phyloP scores from a whole-genome alignment of 2,888 invertebrate species.

The Leptopilina drosophilae region DNA sequence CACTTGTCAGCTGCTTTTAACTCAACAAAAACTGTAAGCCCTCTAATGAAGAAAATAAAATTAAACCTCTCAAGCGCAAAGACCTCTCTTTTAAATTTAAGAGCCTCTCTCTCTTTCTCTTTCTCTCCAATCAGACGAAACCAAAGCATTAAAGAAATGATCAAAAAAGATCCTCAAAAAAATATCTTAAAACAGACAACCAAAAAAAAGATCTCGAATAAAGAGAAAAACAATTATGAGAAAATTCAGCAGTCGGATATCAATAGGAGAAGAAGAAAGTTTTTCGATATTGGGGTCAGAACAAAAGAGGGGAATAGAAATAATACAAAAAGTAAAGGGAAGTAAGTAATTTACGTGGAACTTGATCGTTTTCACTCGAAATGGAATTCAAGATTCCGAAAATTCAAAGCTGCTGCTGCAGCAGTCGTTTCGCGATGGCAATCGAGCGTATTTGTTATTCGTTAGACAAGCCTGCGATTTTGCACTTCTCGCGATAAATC shows the following conservation, averaged over 20 bases:
- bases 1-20: slow-evolving; percentile 9
- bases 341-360: slow-evolving; percentile 20
- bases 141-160: background rate
- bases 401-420: background rate
- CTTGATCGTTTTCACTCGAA: background rate
- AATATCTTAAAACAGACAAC: background rate
- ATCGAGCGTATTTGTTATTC: slow-evolving; percentile 42
- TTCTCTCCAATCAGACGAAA: background rate
- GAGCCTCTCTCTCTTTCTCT: background rate
- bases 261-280: background rate
- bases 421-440: slow-evolving; percentile 44
- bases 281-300: background rate
- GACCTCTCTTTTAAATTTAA: slow-evolving; percentile 31
- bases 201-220: background rate
- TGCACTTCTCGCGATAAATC: slow-evolving; percentile 47
- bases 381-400: slow-evolving; percentile 35
- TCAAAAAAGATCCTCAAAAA: background rate
- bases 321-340: background rate
- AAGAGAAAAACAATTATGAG: background rate
- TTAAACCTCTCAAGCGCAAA: slow-evolving; percentile 4
- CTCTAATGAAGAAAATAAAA: background rate
- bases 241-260: background rate
- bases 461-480: slow-evolving; percentile 42
- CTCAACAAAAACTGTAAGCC: background rate
- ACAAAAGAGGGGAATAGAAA: background rate